phyloP scores from a whole-genome alignment of 1,140 invertebrate genomes.

The Mactra quadrangularis region DNA sequence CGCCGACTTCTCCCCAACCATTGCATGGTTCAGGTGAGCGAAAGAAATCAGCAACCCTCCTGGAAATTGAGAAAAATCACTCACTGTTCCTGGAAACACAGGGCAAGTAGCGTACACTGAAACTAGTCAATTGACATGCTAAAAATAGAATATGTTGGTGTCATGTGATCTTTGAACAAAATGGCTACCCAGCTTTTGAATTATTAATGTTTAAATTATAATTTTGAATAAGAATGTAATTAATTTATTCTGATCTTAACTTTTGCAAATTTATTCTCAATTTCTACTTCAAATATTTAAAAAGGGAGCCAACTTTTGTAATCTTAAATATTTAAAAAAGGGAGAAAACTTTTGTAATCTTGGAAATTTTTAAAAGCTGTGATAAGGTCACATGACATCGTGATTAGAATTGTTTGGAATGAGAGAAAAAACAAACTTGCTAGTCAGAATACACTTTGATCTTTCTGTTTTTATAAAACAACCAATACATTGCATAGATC shows the following conservation, averaged over 20 bases:
- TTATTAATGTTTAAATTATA: too few relatives aligned
- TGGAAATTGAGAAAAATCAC: constrained; percentile 94
- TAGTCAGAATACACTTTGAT: constrained; percentile 14
- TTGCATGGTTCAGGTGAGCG: constrained; percentile 87
- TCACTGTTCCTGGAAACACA: constrained; percentile 94
- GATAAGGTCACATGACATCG: constrained; percentile 25
- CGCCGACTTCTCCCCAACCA: constrained; percentile 30
- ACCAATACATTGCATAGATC: too few relatives aligned
- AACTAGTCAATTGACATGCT: constrained; percentile 58
- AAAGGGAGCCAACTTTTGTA: too few relatives aligned
- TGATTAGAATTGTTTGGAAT: constrained; percentile 32
- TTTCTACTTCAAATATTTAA: too few relatives aligned
- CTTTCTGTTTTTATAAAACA: constrained; percentile 5
- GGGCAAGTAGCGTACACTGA: constrained; percentile 86
- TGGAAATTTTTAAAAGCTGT: too few relatives aligned
- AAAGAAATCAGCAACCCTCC: constrained; percentile 93
- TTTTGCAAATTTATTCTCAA: too few relatives aligned
- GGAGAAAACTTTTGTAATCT: too few relatives aligned
- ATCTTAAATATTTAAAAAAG: too few relatives aligned
- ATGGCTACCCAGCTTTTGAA: neutral
- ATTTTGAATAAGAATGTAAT: too few relatives aligned
- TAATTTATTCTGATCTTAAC: too few relatives aligned
- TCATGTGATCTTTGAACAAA: constrained; percentile 26
- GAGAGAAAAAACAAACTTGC: constrained; percentile 14
- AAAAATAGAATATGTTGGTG: constrained; percentile 24